Evolutionary conservation across 2,888 invertebrate genomes (phyloP).

Genomic region (Clitarchus hookeri): DNA sequence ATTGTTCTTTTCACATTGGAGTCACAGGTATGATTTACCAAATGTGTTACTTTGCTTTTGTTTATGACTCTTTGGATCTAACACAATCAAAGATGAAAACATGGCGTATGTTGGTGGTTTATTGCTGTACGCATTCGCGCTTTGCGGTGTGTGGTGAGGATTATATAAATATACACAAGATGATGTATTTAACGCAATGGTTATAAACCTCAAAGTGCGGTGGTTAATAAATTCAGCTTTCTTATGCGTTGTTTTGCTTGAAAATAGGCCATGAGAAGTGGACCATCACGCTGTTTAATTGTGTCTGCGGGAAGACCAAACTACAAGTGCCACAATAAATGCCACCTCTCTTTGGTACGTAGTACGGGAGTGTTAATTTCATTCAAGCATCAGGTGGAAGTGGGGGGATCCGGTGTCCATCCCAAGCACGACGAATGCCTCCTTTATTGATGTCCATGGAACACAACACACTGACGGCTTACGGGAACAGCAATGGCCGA

Average conservation of each 20-base stretch:
- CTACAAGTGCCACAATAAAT: slow-evolving; percentile 41
- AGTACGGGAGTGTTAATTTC: slow-evolving; percentile 30
- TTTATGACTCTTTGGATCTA: neutral
- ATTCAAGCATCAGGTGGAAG: slow-evolving; percentile 32
- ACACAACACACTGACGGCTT: slow-evolving; percentile 50
- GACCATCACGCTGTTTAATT: slow-evolving; percentile 40
- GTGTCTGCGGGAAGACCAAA: slow-evolving; percentile 40
- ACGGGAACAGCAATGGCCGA: slow-evolving; percentile 50
- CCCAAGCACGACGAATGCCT: slow-evolving; percentile 51
- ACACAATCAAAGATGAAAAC: slow-evolving; percentile 18
- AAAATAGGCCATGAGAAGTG: slow-evolving; percentile 45
- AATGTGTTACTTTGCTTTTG: too few relatives aligned
- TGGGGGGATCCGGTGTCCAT: slow-evolving; percentile 43
- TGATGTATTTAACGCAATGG: neutral
- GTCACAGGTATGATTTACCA: too few relatives aligned
- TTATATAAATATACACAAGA: neutral
- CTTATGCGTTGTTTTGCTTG: slow-evolving; percentile 25
- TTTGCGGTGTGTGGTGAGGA: slow-evolving; percentile 4
- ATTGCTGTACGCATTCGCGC: slow-evolving; percentile 3
- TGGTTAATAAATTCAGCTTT: neutral
- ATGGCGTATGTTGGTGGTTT: slow-evolving; percentile 21
- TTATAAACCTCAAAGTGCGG: neutral
- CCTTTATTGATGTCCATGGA: slow-evolving; percentile 53
- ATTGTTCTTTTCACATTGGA: too few relatives aligned
- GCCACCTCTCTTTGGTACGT: slow-evolving; percentile 40